A percentile compares a stretch with the other conserved stretches of the same genome.
phyloP scores from a whole-genome alignment of 2,888 invertebrate species.

The Biston betularia region DNA sequence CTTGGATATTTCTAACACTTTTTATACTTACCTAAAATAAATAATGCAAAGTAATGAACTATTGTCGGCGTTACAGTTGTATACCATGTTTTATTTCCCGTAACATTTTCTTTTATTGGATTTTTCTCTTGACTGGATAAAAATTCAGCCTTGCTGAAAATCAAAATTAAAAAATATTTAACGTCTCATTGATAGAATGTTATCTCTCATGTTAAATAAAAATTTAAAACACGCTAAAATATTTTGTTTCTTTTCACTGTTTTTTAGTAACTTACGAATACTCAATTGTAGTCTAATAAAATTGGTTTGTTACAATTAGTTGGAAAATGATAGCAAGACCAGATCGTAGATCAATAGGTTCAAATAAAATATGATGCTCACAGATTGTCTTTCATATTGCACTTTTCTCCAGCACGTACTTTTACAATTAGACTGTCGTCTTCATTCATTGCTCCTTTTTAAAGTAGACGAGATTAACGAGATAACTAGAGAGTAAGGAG shows the following conservation, averaged over 20 bases:
- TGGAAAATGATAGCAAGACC: too few species aligned
- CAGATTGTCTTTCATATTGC: conserved; percentile 54
- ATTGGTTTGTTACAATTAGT: too few species aligned
- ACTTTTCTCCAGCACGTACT: conserved; percentile 51
- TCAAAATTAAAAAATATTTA: conserved; percentile 1
- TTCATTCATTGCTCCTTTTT: conserved; percentile 67
- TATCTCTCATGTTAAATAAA: too few species aligned
- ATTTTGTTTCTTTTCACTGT: too few species aligned
- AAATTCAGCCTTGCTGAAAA: conserved; percentile 19
- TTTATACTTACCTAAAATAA: conserved; percentile 57
- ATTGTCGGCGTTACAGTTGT: conserved; percentile 42
- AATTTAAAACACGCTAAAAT: too few species aligned
- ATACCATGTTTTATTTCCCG: conserved; percentile 44
- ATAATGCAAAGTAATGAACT: conserved; percentile 52
- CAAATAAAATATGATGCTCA: conserved; percentile 46
- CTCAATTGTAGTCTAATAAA: too few species aligned
- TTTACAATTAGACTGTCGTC: conserved; percentile 64
- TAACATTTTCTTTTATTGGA: conserved; percentile 37
- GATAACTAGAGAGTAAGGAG: conserved; percentile 39
- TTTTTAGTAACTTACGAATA: too few species aligned
- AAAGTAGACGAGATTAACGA: conserved; percentile 43
- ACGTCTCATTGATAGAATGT: not conserved
- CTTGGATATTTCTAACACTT: not conserved
- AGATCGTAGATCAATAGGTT: not conserved
- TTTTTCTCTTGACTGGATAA: conserved; percentile 20